Evolutionary conservation across 2,888 invertebrate species (phyloP).

Genomic region (Ametastegia equiseti): DNA sequence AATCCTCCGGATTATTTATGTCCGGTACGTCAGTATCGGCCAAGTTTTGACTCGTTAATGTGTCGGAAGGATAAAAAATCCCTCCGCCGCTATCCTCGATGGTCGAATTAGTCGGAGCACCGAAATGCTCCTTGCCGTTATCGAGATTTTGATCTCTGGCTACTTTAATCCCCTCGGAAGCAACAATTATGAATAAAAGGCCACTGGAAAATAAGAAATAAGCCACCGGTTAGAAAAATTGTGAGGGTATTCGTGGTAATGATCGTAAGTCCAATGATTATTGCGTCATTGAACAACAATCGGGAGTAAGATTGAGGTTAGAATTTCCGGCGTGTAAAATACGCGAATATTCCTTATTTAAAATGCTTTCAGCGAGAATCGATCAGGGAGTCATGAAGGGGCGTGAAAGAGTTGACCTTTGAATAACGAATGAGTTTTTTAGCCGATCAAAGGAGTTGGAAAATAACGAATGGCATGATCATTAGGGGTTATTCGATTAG

Average conservation of each 20-base stretch:
- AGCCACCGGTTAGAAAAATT: background rate
- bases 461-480: background rate
- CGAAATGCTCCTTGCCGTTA: constrained; percentile 56
- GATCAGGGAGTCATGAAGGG: background rate
- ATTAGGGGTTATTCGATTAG: background rate
- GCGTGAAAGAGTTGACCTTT: background rate
- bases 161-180: constrained; percentile 78
- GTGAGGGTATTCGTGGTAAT: background rate
- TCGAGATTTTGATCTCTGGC: constrained; percentile 70
- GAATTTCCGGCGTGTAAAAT: background rate
- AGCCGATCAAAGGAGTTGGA: too few relatives aligned
- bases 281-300: background rate
- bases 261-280: background rate
- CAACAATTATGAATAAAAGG: constrained; percentile 80
- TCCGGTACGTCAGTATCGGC: background rate
- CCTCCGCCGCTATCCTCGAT: constrained; percentile 52
- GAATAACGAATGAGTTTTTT: background rate
- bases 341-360: background rate
- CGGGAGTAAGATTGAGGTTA: background rate
- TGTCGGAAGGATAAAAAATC: constrained; percentile 43
- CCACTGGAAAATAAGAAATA: constrained; percentile 76
- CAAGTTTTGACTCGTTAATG: background rate
- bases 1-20: background rate
- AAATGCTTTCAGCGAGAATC: background rate
- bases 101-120: constrained; percentile 60